phyloP scores from a whole-genome alignment of 2,113 vertebrate genomes.

The Embiotoca jacksoni region DNA sequence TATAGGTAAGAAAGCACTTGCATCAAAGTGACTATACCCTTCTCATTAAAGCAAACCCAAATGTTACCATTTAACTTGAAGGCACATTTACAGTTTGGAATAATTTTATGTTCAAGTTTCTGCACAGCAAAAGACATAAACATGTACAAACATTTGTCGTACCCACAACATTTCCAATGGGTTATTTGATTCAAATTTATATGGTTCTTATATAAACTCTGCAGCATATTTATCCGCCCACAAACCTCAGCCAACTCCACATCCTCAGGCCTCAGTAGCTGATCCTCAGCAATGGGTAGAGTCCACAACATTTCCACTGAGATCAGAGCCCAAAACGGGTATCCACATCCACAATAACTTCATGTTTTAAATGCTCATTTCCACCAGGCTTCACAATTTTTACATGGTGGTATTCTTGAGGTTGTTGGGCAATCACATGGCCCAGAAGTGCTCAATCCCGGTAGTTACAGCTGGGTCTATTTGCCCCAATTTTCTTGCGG shows the following conservation, averaged over 20 bases:
- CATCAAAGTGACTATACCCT: not conserved
- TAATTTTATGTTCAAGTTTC: not conserved
- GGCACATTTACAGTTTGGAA: too few species aligned
- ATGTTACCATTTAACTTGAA: not conserved
- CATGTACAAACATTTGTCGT: not conserved
- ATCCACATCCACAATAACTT: slow-evolving; percentile 62
- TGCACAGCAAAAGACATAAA: not conserved
- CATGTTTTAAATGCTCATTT: slow-evolving; percentile 66
- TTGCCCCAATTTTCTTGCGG: slow-evolving; percentile 48
- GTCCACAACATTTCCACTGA: slow-evolving; percentile 52
- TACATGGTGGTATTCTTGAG: slow-evolving; percentile 57
- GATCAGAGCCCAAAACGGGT: slow-evolving; percentile 55
- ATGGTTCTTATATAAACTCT: not conserved
- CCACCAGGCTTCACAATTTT: slow-evolving; percentile 48
- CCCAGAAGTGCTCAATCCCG: slow-evolving; percentile 23
- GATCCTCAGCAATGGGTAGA: slow-evolving; percentile 52
- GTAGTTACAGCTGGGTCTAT: slow-evolving; percentile 49
- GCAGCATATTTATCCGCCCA: slow-evolving; percentile 3
- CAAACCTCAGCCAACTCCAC: slow-evolving; percentile 76
- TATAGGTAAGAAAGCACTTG: not conserved
- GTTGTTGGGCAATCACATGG: slow-evolving; percentile 45
- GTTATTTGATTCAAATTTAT: not conserved
- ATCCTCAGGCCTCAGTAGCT: slow-evolving; percentile 54
- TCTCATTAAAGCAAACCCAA: not conserved
- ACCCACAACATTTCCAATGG: not conserved